phyloP scores from a whole-genome alignment of 2,113 vertebrate genomes.

The Chamaetylas fuelleborni region DNA sequence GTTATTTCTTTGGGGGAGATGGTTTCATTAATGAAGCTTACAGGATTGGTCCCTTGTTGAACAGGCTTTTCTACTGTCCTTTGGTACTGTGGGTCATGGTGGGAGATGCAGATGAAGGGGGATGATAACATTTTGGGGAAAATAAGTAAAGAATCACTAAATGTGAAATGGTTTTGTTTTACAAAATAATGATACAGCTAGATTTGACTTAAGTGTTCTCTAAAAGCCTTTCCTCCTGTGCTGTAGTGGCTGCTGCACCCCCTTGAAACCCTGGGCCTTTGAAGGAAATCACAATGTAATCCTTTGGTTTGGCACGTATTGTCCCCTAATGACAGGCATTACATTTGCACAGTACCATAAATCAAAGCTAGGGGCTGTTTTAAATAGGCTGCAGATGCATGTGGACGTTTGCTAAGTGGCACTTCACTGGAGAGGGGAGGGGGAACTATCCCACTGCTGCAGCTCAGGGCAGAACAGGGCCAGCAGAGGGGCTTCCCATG shows the following conservation, averaged over 20 bases:
- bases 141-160: not conserved
- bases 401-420: conserved; percentile 49
- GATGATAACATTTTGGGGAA: not conserved
- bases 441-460: not conserved
- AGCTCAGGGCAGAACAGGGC: not conserved
- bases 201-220: not conserved
- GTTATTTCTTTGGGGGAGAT: not conserved
- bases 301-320: conserved; percentile 42
- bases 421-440: conserved; percentile 13
- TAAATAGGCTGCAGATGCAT: conserved; percentile 64
- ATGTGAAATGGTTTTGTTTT: not conserved
- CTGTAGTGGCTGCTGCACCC: not conserved
- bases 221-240: not conserved
- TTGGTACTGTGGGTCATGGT: not conserved
- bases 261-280: not conserved
- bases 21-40: not conserved
- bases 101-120: not conserved
- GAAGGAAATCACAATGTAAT: conserved; percentile 63
- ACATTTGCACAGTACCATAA: conserved; percentile 67
- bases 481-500: not conserved
- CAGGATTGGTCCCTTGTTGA: not conserved
- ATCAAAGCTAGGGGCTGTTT: conserved; percentile 63
- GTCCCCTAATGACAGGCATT: conserved; percentile 67
- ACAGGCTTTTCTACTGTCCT: not conserved
- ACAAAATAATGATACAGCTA: not conserved